Evolutionary conservation across 1,140 invertebrate species (phyloP).

Genomic region (Pogonomyrmex californicus): DNA sequence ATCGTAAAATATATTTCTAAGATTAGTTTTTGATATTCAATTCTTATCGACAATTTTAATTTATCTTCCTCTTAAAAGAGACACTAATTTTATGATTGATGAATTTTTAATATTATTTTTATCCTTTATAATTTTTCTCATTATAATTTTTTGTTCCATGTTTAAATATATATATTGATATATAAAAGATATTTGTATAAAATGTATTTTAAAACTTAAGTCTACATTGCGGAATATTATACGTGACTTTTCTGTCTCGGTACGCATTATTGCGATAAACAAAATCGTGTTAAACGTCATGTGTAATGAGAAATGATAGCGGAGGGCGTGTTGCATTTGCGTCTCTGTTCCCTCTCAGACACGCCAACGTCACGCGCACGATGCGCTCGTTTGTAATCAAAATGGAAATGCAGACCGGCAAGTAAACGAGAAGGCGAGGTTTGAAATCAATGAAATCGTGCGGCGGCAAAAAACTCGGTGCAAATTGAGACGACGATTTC

Average conservation of each 20-base stretch:
- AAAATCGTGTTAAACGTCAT: constrained; percentile 14
- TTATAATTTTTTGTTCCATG: background rate
- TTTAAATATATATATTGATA: background rate
- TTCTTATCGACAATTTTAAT: background rate
- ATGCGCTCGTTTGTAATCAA: constrained; percentile 45
- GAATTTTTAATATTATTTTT: background rate
- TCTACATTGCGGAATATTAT: background rate
- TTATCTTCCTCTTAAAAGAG: background rate
- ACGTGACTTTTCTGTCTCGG: constrained; percentile 5
- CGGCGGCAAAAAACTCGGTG: background rate
- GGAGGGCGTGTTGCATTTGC: constrained; percentile 21
- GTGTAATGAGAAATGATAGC: constrained; percentile 25
- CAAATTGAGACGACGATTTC: constrained; percentile 37
- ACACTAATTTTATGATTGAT: background rate
- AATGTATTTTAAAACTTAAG: background rate
- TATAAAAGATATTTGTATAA: background rate
- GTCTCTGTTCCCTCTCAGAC: background rate
- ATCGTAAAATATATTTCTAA: background rate
- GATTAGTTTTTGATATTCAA: background rate
- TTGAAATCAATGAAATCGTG: constrained; percentile 48
- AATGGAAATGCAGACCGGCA: constrained; percentile 25
- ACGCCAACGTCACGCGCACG: constrained; percentile 6
- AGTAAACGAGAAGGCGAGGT: constrained; percentile 37
- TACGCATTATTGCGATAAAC: background rate
- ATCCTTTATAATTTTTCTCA: background rate